A percentile compares a stretch with the other conserved stretches of the same genome.
These are phyloP conservation scores for Amblyteles armatorius DNA, from an alignment of 2,888 invertebrate species.

Conservation along the genomic window DNA sequence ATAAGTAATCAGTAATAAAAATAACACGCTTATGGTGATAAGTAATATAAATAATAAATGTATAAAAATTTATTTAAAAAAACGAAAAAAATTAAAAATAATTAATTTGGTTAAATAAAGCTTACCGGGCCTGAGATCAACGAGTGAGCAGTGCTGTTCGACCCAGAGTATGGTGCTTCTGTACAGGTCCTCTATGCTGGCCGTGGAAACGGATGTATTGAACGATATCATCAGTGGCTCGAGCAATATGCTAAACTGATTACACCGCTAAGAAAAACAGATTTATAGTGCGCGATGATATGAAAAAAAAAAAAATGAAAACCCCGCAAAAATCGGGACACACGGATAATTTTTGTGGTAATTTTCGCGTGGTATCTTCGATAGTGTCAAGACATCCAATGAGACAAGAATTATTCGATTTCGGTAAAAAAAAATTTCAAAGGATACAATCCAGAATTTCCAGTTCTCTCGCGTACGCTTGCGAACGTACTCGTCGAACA, in stretches of 20 bases:
- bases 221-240: constrained; percentile 96
- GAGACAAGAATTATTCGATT: not conserved
- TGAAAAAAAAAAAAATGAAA: too few relatives aligned
- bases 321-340: too few relatives aligned
- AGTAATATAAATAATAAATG: too few relatives aligned
- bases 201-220: constrained; percentile 96
- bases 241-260: constrained; percentile 96
- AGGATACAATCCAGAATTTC: constrained; percentile 99
- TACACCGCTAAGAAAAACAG: constrained; percentile 70
- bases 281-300: not conserved
- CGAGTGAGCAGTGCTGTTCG: constrained; percentile 98
- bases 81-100: too few relatives aligned
- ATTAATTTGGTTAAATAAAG: constrained; percentile 31
- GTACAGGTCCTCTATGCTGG: constrained; percentile 95
- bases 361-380: too few relatives aligned
- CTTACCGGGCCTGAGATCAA: constrained; percentile 96
- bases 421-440: constrained; percentile 74
- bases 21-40: too few relatives aligned
- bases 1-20: constrained; percentile 32
- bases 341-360: too few relatives aligned
- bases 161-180: constrained; percentile 97
- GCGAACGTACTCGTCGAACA: constrained; percentile 96
- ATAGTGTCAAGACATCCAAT: too few relatives aligned
- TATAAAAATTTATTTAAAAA: too few relatives aligned
- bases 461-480: constrained; percentile 95